Evolutionary conservation across 2,797 vertebrate species (phyloP).

Genomic region (Takifugu rubripes): DNA sequence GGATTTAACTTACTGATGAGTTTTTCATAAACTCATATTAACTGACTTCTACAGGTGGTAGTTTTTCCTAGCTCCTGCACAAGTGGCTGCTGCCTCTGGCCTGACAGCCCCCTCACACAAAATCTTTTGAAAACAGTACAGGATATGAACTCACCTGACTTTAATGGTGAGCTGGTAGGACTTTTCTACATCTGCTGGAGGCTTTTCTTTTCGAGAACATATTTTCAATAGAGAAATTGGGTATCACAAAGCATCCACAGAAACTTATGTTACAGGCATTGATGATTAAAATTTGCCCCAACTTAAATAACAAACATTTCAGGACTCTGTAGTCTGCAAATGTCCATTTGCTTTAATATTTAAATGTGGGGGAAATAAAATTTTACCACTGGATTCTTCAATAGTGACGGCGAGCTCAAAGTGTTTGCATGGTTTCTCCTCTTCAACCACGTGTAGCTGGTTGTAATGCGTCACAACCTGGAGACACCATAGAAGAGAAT

Average conservation of each 20-base stretch:
- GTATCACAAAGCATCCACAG: background rate
- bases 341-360: background rate
- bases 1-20: no score
- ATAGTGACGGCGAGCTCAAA: constrained; percentile 72
- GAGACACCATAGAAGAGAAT: background rate
- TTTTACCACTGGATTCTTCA: constrained; percentile 59
- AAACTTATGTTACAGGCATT: background rate
- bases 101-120: no score
- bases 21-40: no score
- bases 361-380: background rate
- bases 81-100: no score
- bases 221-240: constrained; percentile 3
- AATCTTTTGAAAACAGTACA: no score
- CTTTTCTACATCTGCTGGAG: constrained; percentile 64
- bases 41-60: no score
- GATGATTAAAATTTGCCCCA: no score
- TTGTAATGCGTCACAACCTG: constrained; percentile 79
- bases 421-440: constrained; percentile 57
- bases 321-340: background rate
- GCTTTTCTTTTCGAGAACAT: constrained; percentile 51
- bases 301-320: background rate
- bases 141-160: constrained; percentile 57
- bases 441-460: constrained; percentile 68
- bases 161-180: constrained; percentile 67
- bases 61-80: no score